phyloP scores from a whole-genome alignment of 2,888 invertebrate species.

The Andrena hattorfiana region DNA sequence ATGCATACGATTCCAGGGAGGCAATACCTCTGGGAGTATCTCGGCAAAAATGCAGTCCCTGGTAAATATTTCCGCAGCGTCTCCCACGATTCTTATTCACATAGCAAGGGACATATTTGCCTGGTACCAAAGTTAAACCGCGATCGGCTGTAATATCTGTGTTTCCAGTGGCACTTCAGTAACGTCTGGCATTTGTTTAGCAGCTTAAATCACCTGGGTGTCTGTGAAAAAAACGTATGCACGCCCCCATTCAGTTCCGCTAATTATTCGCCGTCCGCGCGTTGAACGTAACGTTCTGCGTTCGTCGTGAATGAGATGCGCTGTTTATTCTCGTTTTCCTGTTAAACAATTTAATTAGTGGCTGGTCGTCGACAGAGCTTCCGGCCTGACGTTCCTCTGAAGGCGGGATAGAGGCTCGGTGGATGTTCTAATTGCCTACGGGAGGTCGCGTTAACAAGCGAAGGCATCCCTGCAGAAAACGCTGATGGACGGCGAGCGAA shows the following conservation, averaged over 20 bases:
- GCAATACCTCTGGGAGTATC: not conserved
- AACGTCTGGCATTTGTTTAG: too few species aligned
- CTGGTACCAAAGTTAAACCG: too few species aligned
- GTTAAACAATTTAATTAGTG: conserved; percentile 70
- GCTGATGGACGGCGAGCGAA: conserved; percentile 19
- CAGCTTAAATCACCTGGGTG: too few species aligned
- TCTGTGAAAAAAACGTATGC: too few species aligned
- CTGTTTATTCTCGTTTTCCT: conserved; percentile 41
- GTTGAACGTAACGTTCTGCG: conserved; percentile 9
- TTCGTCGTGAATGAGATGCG: conserved; percentile 33
- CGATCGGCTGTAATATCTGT: too few species aligned
- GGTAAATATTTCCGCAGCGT: not conserved
- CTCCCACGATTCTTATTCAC: not conserved
- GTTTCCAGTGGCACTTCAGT: too few species aligned
- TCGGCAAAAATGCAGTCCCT: not conserved
- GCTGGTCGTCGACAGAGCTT: conserved; percentile 33
- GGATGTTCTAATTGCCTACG: conserved; percentile 53
- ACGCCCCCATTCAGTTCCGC: not conserved
- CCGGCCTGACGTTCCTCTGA: conserved; percentile 36
- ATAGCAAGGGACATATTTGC: too few species aligned
- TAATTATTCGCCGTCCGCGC: conserved; percentile 17
- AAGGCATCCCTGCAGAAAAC: conserved; percentile 25
- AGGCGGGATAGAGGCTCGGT: conserved; percentile 9
- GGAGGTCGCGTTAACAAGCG: conserved; percentile 53
- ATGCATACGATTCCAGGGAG: not conserved